A percentile compares a stretch with the other conserved stretches of the same genome.
Conservation (phyloP, 2,113 vertebrate genomes). For the Pygoscelis adeliae region DNA sequence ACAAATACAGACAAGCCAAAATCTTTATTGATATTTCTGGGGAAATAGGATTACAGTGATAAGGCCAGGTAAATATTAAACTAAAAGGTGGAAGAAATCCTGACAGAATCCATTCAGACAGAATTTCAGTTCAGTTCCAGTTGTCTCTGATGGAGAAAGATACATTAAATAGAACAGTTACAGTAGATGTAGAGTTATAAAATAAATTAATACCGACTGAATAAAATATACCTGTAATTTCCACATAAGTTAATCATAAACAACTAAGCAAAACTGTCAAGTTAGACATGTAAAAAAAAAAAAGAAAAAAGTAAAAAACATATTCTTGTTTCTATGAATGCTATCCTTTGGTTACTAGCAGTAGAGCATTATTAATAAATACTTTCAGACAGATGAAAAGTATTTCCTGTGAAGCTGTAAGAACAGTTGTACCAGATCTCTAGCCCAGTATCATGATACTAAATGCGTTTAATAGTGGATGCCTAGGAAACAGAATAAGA, state of each 20-base stretch:
- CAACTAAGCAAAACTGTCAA: not conserved
- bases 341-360: not conserved
- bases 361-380: not conserved
- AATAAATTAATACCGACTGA: not conserved
- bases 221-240: not conserved
- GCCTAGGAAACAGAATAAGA: not conserved
- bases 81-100: not conserved
- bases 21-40: not conserved
- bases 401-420: not conserved
- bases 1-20: not conserved
- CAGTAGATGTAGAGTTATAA: not conserved
- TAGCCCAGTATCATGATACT: not conserved
- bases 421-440: not conserved
- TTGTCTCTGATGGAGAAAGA: not conserved
- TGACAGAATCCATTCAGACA: not conserved
- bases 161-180: not conserved
- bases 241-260: not conserved
- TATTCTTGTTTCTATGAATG: not conserved
- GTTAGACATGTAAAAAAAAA: not conserved
- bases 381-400: not conserved
- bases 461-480: not conserved
- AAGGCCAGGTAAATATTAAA: not conserved
- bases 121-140: not conserved
- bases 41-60: not conserved
- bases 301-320: not conserved